Conservation (phyloP, 2,113 vertebrate genomes). For the Grammomys dolichurus region DNA sequence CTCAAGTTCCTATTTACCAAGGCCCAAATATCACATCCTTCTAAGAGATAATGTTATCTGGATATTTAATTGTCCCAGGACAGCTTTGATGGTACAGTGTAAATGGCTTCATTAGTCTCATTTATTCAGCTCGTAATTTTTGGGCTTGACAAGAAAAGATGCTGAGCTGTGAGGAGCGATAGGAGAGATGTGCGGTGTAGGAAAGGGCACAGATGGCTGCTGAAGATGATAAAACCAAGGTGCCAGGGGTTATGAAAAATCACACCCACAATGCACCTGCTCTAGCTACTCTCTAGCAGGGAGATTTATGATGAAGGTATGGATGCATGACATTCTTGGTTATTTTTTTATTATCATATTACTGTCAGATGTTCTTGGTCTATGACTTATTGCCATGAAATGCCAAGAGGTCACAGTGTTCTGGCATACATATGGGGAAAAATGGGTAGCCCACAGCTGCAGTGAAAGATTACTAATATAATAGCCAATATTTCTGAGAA, state of each 20-base stretch:
- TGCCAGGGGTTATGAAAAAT: conserved; percentile 70
- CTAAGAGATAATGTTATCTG: background rate
- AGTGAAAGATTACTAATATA: conserved; percentile 28
- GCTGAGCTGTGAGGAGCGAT: conserved; percentile 68
- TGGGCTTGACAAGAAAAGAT: conserved; percentile 72
- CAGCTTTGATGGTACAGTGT: conserved; percentile 35
- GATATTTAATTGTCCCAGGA: conserved; percentile 56
- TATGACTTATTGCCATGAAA: conserved; percentile 51
- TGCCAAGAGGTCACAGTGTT: conserved; percentile 30
- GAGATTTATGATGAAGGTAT: conserved; percentile 61
- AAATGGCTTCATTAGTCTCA: conserved; percentile 64
- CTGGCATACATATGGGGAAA: conserved; percentile 13
- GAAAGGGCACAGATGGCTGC: conserved; percentile 73
- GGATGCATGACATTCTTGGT: conserved; percentile 32
- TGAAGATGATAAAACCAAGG: conserved; percentile 66
- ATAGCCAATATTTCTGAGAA: conserved; percentile 35
- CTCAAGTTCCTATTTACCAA: conserved; percentile 10
- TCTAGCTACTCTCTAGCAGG: conserved; percentile 39
- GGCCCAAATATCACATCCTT: background rate
- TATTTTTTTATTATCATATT: conserved; percentile 48
- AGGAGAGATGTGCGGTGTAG: conserved; percentile 8
- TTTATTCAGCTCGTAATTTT: conserved; percentile 66
- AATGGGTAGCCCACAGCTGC: background rate
- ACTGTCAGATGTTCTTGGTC: conserved; percentile 47
- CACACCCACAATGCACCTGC: conserved; percentile 1